Percentiles rank a stretch among this genome's conserved stretches.
These are phyloP conservation scores for Chrysodeixis includens DNA, from an alignment of 2,888 invertebrate genomes.

Conservation along the genomic window DNA sequence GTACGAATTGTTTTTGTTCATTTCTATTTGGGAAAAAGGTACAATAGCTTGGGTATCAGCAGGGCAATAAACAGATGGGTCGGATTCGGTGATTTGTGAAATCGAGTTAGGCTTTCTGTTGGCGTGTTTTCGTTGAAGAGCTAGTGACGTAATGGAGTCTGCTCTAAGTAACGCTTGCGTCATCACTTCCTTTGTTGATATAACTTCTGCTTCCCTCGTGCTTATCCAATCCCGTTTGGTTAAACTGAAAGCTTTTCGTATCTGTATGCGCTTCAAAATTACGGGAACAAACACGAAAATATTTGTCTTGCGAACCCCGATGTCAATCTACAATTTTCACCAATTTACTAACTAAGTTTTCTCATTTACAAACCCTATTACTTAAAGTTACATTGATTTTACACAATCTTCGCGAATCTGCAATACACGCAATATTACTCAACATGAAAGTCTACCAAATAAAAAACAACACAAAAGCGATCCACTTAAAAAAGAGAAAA, in stretches of 20 bases:
- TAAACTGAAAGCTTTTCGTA: not conserved
- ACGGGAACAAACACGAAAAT: not conserved
- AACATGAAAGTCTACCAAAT: constrained; percentile 52
- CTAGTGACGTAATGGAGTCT: constrained; percentile 38
- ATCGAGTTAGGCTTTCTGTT: constrained; percentile 50
- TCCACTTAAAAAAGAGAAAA: constrained; percentile 63
- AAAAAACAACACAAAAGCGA: constrained; percentile 62
- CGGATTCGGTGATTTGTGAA: constrained; percentile 59
- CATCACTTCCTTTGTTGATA: constrained; percentile 8
- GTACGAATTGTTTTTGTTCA: constrained; percentile 72
- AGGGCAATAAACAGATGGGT: constrained; percentile 59
- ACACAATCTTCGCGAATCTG: constrained; percentile 8
- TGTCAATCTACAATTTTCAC: not conserved
- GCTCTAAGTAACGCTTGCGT: constrained; percentile 13
- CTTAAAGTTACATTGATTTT: not conserved
- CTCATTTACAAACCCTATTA: not conserved
- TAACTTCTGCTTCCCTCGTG: not conserved
- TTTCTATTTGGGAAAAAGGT: constrained; percentile 70
- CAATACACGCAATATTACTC: constrained; percentile 21
- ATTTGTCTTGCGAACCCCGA: not conserved
- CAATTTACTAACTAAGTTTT: not conserved
- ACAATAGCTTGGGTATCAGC: constrained; percentile 57
- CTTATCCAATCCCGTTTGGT: not conserved
- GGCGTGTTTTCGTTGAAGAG: constrained; percentile 49
- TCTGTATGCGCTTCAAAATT: not conserved